These are phyloP conservation scores for Neoascia interrupta DNA, from an alignment of 2,888 invertebrate genomes.

Conservation along the genomic window DNA sequence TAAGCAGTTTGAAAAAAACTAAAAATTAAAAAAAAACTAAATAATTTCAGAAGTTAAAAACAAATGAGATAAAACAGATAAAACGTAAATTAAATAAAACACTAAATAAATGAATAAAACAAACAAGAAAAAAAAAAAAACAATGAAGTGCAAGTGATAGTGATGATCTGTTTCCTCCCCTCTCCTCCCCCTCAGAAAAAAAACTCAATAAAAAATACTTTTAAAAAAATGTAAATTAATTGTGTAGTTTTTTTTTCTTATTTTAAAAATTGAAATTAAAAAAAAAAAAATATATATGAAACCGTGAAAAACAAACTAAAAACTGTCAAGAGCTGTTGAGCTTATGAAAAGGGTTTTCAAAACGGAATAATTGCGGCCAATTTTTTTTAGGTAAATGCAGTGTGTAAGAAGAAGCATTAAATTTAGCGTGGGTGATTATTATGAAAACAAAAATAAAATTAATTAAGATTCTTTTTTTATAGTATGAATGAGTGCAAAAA, in stretches of 20 bases:
- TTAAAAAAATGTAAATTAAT: constrained; percentile 28
- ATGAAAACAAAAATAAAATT: constrained; percentile 16
- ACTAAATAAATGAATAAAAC: background rate
- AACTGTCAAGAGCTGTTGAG: constrained; percentile 4
- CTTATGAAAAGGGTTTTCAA: background rate
- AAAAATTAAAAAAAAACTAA: constrained; percentile 50
- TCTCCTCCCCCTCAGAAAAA: constrained; percentile 12
- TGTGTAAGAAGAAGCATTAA: constrained; percentile 32
- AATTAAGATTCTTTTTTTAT: constrained; percentile 31
- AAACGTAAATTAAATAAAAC: constrained; percentile 18
- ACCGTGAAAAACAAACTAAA: constrained; percentile 13
- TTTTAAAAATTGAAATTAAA: constrained; percentile 13
- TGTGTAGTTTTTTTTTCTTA: constrained; percentile 29
- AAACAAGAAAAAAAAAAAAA: constrained; percentile 20
- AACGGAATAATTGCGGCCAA: constrained; percentile 53
- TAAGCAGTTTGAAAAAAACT: constrained; percentile 58
- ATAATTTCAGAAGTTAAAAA: constrained; percentile 18
- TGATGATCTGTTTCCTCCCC: constrained; percentile 63
- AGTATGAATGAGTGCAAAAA: constrained; percentile 51
- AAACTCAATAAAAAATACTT: constrained; percentile 30
- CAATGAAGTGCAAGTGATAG: constrained; percentile 67
- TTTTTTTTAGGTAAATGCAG: constrained; percentile 39
- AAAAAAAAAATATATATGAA: constrained; percentile 18
- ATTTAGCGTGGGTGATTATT: constrained; percentile 30
- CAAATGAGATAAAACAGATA: constrained; percentile 16